phyloP scores from a whole-genome alignment of 2,797 vertebrate species.

The Acomys russatus region DNA sequence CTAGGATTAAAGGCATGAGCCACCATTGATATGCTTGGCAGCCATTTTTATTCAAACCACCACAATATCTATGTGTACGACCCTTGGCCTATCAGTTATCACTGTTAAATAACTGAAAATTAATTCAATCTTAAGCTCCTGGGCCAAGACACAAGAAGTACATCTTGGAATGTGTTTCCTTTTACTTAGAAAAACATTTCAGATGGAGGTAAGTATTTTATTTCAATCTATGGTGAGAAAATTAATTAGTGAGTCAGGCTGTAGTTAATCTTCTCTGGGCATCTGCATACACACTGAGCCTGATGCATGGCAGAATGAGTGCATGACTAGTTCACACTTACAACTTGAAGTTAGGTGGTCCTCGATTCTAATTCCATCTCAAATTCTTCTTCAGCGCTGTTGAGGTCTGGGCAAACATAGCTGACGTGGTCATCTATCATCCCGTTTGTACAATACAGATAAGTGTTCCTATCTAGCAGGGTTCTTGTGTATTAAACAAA shows the following conservation, averaged over 20 bases:
- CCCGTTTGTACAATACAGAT: background rate
- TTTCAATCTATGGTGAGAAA: conserved; percentile 30
- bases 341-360: conserved; percentile 19
- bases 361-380: conserved; percentile 11
- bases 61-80: background rate
- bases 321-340: background rate
- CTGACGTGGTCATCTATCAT: background rate
- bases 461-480: background rate
- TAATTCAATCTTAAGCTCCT: background rate
- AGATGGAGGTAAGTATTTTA: conserved; percentile 3
- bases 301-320: background rate
- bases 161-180: conserved; percentile 39
- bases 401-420: background rate
- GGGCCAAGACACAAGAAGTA: background rate
- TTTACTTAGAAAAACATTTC: background rate
- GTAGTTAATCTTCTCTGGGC: background rate
- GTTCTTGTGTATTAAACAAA: conserved; percentile 30
- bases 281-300: background rate
- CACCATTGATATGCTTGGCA: too few species aligned
- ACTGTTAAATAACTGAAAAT: conserved; percentile 12
- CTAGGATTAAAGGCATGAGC: too few species aligned
- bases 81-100: background rate
- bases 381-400: conserved; percentile 22
- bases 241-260: background rate
- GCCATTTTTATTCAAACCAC: background rate